phyloP scores from a whole-genome alignment of 2,888 invertebrate species.

The Hirudinaria manillensis region DNA sequence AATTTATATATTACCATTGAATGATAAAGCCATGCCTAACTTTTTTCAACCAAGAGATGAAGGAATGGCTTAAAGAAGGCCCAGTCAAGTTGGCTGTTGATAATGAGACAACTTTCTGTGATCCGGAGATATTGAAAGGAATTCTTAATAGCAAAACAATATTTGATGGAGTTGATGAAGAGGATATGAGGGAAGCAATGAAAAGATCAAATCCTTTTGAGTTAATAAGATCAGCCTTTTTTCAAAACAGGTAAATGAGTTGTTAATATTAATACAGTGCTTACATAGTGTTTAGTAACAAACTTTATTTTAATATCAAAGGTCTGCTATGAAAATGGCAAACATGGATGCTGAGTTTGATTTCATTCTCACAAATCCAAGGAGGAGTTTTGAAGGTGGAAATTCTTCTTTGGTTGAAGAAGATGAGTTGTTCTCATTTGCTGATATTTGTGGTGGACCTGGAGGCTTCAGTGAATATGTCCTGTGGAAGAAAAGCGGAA shows the following conservation, averaged over 20 bases:
- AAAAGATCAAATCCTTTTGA: constrained; percentile 87
- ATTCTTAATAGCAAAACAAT: constrained; percentile 72
- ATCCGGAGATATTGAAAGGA: constrained; percentile 64
- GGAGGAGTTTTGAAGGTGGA: constrained; percentile 53
- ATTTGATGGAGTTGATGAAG: constrained; percentile 73
- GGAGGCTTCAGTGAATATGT: constrained; percentile 94
- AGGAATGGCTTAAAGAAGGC: constrained; percentile 11
- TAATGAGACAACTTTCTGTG: constrained; percentile 74
- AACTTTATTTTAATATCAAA: constrained; percentile 39
- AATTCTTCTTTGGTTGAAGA: constrained; percentile 53
- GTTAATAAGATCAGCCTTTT: constrained; percentile 78
- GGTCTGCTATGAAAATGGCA: constrained; percentile 92
- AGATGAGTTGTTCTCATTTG: constrained; percentile 72
- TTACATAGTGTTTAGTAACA: too few relatives aligned
- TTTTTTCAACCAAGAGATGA: constrained; percentile 1
- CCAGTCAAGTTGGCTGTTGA: constrained; percentile 63
- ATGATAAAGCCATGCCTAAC: too few relatives aligned
- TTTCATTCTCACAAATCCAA: constrained; percentile 80
- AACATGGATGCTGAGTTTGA: constrained; percentile 86
- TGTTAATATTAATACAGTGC: not conserved
- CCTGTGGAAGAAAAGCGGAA: constrained; percentile 65
- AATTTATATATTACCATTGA: too few relatives aligned
- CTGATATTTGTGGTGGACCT: constrained; percentile 95
- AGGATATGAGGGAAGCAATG: constrained; percentile 73
- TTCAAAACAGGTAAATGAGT: constrained; percentile 66